Conservation (phyloP, 2,888 invertebrate genomes). For the Vannuccia rotundouncinata region DNA sequence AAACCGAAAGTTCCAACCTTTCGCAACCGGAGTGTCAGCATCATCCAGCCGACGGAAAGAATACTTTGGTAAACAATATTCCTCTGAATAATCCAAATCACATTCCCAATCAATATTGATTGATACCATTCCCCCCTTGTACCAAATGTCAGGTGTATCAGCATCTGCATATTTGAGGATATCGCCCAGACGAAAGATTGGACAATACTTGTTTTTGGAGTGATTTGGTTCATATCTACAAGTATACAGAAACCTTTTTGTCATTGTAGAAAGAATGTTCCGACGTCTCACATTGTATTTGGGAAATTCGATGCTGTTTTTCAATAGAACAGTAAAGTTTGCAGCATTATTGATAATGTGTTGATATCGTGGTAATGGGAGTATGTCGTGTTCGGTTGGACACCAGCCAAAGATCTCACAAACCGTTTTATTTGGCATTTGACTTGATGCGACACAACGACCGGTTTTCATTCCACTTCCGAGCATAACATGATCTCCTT, state of each 20-base stretch:
- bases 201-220: conserved; percentile 49
- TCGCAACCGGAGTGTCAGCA: conserved; percentile 44
- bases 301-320: conserved; percentile 49
- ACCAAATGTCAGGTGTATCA: not conserved
- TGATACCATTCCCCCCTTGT: conserved; percentile 51
- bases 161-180: conserved; percentile 44
- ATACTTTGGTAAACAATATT: conserved; percentile 51
- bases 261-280: conserved; percentile 48
- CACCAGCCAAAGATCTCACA: conserved; percentile 37
- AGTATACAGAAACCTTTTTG: conserved; percentile 46
- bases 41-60: conserved; percentile 50
- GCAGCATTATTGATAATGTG: too few species aligned
- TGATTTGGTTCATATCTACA: conserved; percentile 46
- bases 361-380: conserved; percentile 29
- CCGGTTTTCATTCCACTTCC: conserved; percentile 33
- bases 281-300: conserved; percentile 44
- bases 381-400: conserved; percentile 25
- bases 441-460: not conserved
- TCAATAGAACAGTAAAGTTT: conserved; percentile 48
- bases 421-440: too few species aligned
- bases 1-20: conserved; percentile 46
- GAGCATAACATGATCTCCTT: not conserved
- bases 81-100: conserved; percentile 50
- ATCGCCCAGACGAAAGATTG: conserved; percentile 51
- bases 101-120: conserved; percentile 55